A percentile compares a stretch with the other conserved stretches of the same genome.
Conservation (phyloP, 1,140 invertebrate genomes). For the Artemia franciscana region DNA sequence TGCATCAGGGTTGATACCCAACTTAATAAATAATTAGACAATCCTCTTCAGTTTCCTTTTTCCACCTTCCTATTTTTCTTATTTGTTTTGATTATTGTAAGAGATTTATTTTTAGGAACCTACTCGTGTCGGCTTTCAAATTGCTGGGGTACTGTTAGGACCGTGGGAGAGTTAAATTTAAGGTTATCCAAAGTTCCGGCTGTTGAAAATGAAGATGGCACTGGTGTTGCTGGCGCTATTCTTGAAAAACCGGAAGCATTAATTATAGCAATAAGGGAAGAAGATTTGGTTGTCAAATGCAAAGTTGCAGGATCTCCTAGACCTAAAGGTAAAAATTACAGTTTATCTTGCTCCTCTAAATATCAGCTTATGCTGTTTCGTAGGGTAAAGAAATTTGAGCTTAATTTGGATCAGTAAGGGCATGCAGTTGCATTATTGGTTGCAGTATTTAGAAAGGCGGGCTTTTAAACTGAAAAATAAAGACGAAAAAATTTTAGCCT, state of each 20-base stretch:
- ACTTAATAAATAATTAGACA: too few relatives aligned
- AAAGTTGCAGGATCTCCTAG: constrained; percentile 51
- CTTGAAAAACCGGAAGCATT: constrained; percentile 46
- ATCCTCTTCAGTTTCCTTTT: too few relatives aligned
- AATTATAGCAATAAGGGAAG: constrained; percentile 41
- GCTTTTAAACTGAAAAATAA: too few relatives aligned
- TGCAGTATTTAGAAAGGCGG: too few relatives aligned
- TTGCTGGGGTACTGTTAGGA: constrained; percentile 21
- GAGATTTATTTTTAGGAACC: constrained; percentile 13
- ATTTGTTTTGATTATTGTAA: too few relatives aligned
- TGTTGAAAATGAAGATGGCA: constrained; percentile 20
- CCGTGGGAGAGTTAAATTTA: constrained; percentile 14
- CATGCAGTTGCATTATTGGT: too few relatives aligned
- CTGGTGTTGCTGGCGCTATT: constrained; percentile 42
- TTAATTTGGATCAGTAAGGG: too few relatives aligned
- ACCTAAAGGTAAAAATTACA: constrained; percentile 37
- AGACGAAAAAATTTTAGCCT: too few relatives aligned
- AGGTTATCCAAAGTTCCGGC: constrained; percentile 20
- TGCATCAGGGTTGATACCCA: too few relatives aligned
- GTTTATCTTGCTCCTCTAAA: not conserved
- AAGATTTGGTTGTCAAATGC: constrained; percentile 55
- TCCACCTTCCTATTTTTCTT: too few relatives aligned
- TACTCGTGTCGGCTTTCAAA: constrained; percentile 29
- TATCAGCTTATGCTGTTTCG: too few relatives aligned
- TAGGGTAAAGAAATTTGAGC: too few relatives aligned